These are phyloP conservation scores for Pica pica DNA, from an alignment of 2,113 vertebrate species.

Conservation along the genomic window DNA sequence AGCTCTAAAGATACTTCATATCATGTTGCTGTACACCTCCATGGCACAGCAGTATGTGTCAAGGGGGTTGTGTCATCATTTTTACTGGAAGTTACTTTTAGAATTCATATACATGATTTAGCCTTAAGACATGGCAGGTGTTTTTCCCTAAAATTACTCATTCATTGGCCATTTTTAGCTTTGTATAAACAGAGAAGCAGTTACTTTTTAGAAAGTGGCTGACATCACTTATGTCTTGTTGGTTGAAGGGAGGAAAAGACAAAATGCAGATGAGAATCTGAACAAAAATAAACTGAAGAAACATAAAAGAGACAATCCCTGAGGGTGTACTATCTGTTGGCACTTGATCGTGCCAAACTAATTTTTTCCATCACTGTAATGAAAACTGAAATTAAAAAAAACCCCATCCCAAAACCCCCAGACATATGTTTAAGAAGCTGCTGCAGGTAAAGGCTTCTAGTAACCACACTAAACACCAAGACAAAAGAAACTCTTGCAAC, in stretches of 20 bases:
- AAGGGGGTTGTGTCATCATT: not conserved
- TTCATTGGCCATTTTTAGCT: not conserved
- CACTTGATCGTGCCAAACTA: not conserved
- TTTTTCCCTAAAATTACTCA: not conserved
- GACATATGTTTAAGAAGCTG: not conserved
- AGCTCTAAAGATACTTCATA: not conserved
- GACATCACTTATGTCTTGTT: not conserved
- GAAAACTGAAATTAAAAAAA: not conserved
- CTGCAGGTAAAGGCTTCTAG: not conserved
- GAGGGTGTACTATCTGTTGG: not conserved
- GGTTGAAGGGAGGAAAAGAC: not conserved
- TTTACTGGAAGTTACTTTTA: not conserved
- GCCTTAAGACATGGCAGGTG: not conserved
- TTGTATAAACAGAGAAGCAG: not conserved
- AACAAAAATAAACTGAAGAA: constrained; percentile 9
- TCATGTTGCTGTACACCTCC: not conserved
- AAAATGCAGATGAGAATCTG: not conserved
- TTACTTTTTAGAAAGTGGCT: not conserved
- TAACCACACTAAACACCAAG: not conserved
- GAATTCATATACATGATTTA: not conserved
- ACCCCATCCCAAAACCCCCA: accelerated
- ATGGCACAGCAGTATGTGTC: not conserved
- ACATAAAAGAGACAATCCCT: not conserved
- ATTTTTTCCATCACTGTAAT: not conserved
- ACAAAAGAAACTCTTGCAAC: not conserved